Evolutionary conservation across 2,797 vertebrate species (phyloP).

Genomic region (Nasua narica): DNA sequence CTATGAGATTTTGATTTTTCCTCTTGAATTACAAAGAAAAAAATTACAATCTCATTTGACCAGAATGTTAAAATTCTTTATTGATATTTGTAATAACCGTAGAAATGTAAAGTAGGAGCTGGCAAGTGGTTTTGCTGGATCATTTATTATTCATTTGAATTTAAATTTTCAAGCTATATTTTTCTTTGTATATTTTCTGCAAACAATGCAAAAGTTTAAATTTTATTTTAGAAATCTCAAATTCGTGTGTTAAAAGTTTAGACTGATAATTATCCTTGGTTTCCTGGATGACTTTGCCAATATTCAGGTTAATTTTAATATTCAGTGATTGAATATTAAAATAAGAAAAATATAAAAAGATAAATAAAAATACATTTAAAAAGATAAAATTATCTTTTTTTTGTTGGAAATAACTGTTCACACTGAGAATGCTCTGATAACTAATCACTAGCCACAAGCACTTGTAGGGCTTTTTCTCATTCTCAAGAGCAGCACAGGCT

Average conservation of each 20-base stretch:
- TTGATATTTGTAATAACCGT: background rate
- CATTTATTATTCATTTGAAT: background rate
- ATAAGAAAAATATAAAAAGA: too few relatives aligned
- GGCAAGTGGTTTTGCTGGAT: background rate
- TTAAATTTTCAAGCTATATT: background rate
- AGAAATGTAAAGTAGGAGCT: background rate
- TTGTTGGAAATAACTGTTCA: constrained; percentile 36
- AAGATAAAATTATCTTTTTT: constrained; percentile 51
- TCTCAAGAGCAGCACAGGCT: background rate
- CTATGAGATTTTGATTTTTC: background rate
- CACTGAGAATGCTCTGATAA: constrained; percentile 21
- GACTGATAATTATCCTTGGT: background rate
- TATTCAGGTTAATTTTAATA: constrained; percentile 65
- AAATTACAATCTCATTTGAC: background rate
- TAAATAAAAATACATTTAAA: too few relatives aligned
- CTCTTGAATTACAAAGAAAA: background rate
- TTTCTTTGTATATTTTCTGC: constrained; percentile 34
- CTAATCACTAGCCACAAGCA: constrained; percentile 42
- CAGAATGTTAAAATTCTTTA: background rate
- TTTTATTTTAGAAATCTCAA: constrained; percentile 15
- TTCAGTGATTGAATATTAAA: background rate
- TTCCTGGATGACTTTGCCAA: constrained; percentile 44
- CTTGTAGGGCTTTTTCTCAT: background rate
- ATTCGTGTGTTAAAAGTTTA: constrained; percentile 28
- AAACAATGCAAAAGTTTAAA: background rate